Evolutionary conservation across 2,113 vertebrate species (phyloP), one percentile per base, ranked within the genome.

Genomic region (Lates calcarifer): DNA sequence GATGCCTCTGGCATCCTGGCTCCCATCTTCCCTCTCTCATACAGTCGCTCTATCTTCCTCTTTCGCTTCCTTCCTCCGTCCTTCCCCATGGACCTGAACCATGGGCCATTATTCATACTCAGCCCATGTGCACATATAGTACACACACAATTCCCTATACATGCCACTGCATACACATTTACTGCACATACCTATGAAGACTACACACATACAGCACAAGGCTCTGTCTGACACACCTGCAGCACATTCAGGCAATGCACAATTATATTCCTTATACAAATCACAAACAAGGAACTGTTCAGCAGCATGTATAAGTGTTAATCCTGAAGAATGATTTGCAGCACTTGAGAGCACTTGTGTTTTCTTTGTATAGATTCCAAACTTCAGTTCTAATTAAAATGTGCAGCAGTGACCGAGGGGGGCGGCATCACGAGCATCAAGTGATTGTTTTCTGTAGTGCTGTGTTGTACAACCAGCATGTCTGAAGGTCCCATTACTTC

Each of bases 1-100:
- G 83, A 88, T 39, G 65, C 68, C 72, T 72, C 81, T 70, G 5
- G 64, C 71, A 74, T 84, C 70, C 62, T 53, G 31, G 37, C 53
- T 75, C 39, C 20, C 24, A 79, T 75, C 45, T 74, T 56, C 56
- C 31, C 33, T 24, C 29, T 63, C 29, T 69, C 31, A 53, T 49
- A 28, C 58, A 20, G 76, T 68, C 33, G 63, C 63, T 76, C 71
- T 56, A 31, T 31, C 56, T 64, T 77, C 47, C 62, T 81, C 65
- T 61, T 72, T 53, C 55, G 35, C 43, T 28, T 47, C 76, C 69
- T 64, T 33, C 17, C 60, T 51, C 60, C 2, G 14, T 76, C 76
- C 29, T 66, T 76, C 74, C 51, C 68, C 12, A 13, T 14, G 11
- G 74, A 74, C 60, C 62, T 60, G 20, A 81, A 81, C 57, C 66